A percentile compares a stretch with the other conserved stretches of the same genome.
Evolutionary conservation across 2,113 vertebrate species (phyloP).

Genomic region (Ailuropoda melanoleuca): DNA sequence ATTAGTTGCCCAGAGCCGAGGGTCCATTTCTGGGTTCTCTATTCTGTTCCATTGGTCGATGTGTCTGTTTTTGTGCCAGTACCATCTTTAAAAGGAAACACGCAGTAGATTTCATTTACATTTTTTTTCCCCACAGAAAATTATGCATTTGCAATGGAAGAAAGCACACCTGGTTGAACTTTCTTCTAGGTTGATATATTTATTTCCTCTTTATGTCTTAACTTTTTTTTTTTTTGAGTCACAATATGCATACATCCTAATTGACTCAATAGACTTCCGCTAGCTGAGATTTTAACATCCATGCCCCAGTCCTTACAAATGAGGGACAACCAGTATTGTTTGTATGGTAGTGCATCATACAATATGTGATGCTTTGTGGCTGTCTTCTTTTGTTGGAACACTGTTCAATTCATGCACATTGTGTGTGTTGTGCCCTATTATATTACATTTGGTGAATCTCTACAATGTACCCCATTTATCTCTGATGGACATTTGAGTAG

Average conservation of each 20-base stretch:
- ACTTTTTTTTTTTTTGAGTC: not conserved
- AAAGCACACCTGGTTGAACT: not conserved
- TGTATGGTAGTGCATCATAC: not conserved
- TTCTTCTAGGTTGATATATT: not conserved
- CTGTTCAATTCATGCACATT: not conserved
- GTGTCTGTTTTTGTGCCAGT: no score
- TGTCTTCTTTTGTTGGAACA: not conserved
- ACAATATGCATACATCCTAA: not conserved
- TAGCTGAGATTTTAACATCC: not conserved
- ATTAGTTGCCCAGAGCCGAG: no score
- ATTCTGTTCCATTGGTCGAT: no score
- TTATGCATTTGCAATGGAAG: not conserved
- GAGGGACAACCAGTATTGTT: not conserved
- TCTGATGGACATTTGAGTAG: not conserved
- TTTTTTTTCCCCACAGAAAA: not conserved
- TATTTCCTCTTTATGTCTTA: not conserved
- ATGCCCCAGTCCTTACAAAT: not conserved
- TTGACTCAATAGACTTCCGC: not conserved
- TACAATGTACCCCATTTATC: not conserved
- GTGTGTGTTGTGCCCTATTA: not conserved
- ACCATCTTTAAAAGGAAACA: not conserved
- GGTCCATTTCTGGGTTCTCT: no score
- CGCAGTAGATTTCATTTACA: not conserved
- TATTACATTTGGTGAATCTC: not conserved
- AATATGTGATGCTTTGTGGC: not conserved